Evolutionary conservation across 2,888 invertebrate species (phyloP).

Genomic region (Lasioglossum morio): DNA sequence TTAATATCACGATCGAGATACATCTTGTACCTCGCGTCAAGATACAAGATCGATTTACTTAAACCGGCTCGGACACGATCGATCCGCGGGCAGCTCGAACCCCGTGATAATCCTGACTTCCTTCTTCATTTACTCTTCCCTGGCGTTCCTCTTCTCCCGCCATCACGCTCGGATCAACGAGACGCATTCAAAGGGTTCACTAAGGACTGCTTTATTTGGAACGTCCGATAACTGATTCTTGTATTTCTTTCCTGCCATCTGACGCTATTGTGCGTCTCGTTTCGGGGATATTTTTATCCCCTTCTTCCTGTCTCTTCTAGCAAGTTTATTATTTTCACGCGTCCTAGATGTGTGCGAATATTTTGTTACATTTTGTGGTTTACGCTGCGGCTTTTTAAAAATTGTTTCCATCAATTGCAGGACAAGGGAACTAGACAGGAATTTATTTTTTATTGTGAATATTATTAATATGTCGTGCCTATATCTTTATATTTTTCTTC

Average conservation of each 20-base stretch:
- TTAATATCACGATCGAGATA: constrained; percentile 49
- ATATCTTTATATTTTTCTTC: too few species aligned
- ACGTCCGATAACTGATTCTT: constrained; percentile 60
- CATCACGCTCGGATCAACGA: constrained; percentile 38
- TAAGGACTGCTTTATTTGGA: constrained; percentile 59
- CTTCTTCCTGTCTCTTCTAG: background rate
- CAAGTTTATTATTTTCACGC: too few species aligned
- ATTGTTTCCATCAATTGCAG: too few species aligned
- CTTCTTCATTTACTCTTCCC: constrained; percentile 40
- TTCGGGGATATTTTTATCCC: constrained; percentile 30
- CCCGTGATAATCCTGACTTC: constrained; percentile 57
- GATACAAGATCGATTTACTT: constrained; percentile 59
- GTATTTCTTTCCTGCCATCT: constrained; percentile 34
- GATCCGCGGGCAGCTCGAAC: constrained; percentile 56
- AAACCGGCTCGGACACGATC: constrained; percentile 49
- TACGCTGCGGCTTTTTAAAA: too few species aligned
- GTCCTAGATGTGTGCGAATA: too few species aligned
- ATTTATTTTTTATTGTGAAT: too few species aligned
- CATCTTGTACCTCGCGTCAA: constrained; percentile 47
- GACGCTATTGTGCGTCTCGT: constrained; percentile 28
- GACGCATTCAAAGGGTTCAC: constrained; percentile 46
- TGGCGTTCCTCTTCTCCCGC: constrained; percentile 7
- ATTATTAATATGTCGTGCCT: too few species aligned
- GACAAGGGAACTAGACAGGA: too few species aligned
- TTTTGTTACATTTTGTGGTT: too few species aligned